These are phyloP conservation scores for Psix sp. DNA, from an alignment of 1,140 invertebrate species.

Conservation along the genomic window DNA sequence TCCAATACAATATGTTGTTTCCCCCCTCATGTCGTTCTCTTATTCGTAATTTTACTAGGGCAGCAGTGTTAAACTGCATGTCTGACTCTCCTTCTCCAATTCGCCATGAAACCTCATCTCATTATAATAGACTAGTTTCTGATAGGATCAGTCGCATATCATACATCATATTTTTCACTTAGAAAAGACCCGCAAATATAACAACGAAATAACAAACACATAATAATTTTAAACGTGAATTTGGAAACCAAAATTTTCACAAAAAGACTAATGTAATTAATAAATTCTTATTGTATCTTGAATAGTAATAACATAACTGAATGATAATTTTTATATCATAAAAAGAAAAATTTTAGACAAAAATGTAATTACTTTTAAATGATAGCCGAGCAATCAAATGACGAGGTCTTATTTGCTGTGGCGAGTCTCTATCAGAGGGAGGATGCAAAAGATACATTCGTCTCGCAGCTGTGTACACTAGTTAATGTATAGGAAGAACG, in stretches of 20 bases:
- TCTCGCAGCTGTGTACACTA: constrained; percentile 56
- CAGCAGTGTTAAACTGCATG: constrained; percentile 67
- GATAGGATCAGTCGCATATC: constrained; percentile 13
- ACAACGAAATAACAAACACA: no score
- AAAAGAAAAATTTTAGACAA: no score
- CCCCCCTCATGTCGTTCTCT: constrained; percentile 40
- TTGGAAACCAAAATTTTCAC: no score
- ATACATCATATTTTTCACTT: constrained; percentile 17
- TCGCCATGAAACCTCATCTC: constrained; percentile 75
- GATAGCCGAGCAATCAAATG: constrained; percentile 16
- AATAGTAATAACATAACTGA: no score
- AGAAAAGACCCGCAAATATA: no score
- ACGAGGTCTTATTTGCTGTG: constrained; percentile 47
- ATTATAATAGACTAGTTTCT: constrained; percentile 69
- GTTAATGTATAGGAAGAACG: constrained; percentile 56
- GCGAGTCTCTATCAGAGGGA: constrained; percentile 32
- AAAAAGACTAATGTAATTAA: no score
- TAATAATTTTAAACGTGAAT: no score
- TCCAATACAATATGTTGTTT: constrained; percentile 75
- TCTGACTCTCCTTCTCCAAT: constrained; percentile 70
- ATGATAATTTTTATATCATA: no score
- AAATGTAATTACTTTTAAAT: constrained; percentile 33
- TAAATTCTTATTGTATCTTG: no score
- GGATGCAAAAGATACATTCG: constrained; percentile 47
- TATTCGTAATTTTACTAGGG: constrained; percentile 30